Percentiles rank a stretch among this genome's conserved stretches.
Evolutionary conservation across 2,797 vertebrate genomes (phyloP).

Genomic region (Arrhamphus sclerolepis): DNA sequence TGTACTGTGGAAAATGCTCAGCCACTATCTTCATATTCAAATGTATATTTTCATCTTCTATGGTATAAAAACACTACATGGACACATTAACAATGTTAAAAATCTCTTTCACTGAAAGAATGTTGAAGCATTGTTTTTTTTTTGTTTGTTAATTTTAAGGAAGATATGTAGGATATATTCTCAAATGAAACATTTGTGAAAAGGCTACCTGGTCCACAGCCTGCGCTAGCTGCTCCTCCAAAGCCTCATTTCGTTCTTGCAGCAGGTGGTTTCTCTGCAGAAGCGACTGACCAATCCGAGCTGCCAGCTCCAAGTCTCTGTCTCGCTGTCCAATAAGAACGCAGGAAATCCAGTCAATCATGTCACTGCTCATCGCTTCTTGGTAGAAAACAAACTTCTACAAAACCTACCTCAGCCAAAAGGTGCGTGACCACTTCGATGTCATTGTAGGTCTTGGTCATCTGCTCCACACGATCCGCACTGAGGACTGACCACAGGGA

Average conservation of each 20-base stretch:
- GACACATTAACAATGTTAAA: too few species aligned
- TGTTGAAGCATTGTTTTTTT: too few species aligned
- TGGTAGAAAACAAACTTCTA: background rate
- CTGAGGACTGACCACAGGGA: constrained; percentile 83
- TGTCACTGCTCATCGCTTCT: background rate
- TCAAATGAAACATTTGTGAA: background rate
- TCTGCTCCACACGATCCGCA: constrained; percentile 86
- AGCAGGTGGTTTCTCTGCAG: constrained; percentile 92
- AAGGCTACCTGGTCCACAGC: constrained; percentile 88
- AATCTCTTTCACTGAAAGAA: too few species aligned
- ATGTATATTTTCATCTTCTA: too few species aligned
- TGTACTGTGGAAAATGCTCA: too few species aligned
- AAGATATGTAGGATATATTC: too few species aligned
- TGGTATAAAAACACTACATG: too few species aligned
- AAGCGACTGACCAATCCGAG: constrained; percentile 95
- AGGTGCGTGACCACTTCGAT: constrained; percentile 92
- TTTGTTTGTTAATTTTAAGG: too few species aligned
- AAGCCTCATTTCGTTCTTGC: constrained; percentile 90
- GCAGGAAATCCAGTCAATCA: constrained; percentile 8
- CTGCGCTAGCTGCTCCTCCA: constrained; percentile 94
- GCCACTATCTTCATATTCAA: too few species aligned
- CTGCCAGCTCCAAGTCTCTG: constrained; percentile 94
- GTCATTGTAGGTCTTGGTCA: constrained; percentile 91
- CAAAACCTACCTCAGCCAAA: constrained; percentile 87
- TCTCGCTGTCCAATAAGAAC: constrained; percentile 83